phyloP scores from a whole-genome alignment of 2,113 vertebrate genomes.

The Oplegnathus fasciatus region DNA sequence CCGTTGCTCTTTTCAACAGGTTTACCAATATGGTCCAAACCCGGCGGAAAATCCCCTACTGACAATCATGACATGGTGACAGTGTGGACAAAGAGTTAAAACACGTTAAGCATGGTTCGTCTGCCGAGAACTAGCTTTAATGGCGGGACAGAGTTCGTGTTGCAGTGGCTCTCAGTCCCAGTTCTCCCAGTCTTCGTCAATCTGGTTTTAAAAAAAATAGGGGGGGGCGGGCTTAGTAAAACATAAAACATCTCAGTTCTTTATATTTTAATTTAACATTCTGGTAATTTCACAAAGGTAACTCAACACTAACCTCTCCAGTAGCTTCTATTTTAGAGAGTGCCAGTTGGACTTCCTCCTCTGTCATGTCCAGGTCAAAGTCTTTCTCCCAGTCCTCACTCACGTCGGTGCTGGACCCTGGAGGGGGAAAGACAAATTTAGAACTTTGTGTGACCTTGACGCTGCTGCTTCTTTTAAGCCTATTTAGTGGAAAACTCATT shows the following conservation, averaged over 20 bases:
- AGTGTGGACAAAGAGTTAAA: conserved; percentile 81
- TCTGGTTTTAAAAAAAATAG: conserved; percentile 79
- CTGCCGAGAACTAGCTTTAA: conserved; percentile 73
- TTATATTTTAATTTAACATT: not conserved
- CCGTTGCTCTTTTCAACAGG: conserved; percentile 57
- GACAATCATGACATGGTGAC: conserved; percentile 80
- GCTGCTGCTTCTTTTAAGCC: conserved; percentile 11
- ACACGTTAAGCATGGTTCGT: conserved; percentile 79
- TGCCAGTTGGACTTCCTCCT: conserved; percentile 96
- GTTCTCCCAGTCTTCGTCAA: conserved; percentile 98
- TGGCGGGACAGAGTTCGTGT: conserved; percentile 52
- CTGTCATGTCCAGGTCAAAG: conserved; percentile 98
- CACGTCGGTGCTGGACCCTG: conserved; percentile 97
- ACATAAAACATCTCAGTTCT: not conserved
- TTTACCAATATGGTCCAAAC: conserved; percentile 68
- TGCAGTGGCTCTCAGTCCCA: conserved; percentile 89
- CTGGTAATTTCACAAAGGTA: not conserved
- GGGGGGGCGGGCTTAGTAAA: not conserved
- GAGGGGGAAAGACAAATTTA: not conserved
- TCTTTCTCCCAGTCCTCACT: conserved; percentile 99
- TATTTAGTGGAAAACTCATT: conserved; percentile 31
- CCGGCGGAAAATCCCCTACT: conserved; percentile 58
- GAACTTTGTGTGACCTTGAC: not conserved
- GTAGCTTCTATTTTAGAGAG: conserved; percentile 92
- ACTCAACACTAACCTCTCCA: conserved; percentile 84